These are phyloP conservation scores for Neodiprion lecontei DNA, from an alignment of 1,140 invertebrate genomes.

Conservation along the genomic window DNA sequence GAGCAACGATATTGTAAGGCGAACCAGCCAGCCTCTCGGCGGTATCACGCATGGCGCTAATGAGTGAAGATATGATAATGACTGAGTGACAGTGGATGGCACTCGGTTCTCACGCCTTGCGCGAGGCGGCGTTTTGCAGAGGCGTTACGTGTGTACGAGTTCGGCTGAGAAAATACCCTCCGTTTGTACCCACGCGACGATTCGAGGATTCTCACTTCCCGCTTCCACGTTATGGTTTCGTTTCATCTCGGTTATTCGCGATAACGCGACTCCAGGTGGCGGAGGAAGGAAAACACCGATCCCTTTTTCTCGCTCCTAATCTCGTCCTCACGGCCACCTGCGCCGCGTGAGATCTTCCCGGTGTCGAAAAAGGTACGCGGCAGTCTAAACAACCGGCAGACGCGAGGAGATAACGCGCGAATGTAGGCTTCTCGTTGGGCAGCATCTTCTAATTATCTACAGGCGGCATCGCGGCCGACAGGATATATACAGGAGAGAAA, in stretches of 20 bases:
- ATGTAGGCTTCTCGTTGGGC: neutral
- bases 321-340: conserved; percentile 36
- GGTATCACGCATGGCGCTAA: conserved; percentile 3
- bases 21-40: neutral
- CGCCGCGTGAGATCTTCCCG: conserved; percentile 37
- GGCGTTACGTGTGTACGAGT: neutral
- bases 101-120: neutral
- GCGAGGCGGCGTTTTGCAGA: neutral
- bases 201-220: no score
- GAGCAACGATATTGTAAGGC: neutral
- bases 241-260: no score
- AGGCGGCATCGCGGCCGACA: no score
- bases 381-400: conserved; percentile 39
- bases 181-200: no score
- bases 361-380: conserved; percentile 23
- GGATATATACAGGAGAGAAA: no score
- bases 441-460: no score
- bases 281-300: no score
- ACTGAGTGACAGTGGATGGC: conserved; percentile 14
- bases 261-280: no score
- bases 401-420: conserved; percentile 34
- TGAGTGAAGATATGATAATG: conserved; percentile 8
- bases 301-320: neutral
- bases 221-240: no score
- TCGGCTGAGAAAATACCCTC: no score